Conservation (phyloP, 2,797 vertebrate species). For the Siniperca obscura region DNA sequence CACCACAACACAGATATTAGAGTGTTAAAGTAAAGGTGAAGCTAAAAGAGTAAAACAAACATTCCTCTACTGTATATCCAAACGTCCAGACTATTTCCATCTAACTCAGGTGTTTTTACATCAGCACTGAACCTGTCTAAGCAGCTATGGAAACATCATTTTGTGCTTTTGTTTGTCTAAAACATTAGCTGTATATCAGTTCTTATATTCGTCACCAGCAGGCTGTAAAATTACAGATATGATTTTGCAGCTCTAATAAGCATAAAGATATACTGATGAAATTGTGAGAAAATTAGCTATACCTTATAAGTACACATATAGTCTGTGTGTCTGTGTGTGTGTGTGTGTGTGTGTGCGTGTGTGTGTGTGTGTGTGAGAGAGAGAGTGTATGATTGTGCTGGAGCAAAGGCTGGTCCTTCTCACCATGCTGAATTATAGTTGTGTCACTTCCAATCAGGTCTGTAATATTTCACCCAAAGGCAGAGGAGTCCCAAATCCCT, state of each 20-base stretch:
- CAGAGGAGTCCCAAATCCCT: slow-evolving; percentile 65
- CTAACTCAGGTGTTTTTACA: not conserved
- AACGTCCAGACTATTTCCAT: not conserved
- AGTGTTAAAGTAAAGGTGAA: not conserved
- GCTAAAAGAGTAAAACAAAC: not conserved
- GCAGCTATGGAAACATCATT: not conserved
- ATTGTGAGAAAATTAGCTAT: slow-evolving; percentile 48
- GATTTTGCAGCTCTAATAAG: slow-evolving; percentile 33
- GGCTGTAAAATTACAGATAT: slow-evolving; percentile 34
- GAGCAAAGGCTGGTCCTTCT: slow-evolving; percentile 52
- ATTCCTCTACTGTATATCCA: not conserved
- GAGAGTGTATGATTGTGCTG: not conserved
- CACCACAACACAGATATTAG: not conserved
- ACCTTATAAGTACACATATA: slow-evolving; percentile 41
- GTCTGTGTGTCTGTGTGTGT: slow-evolving; percentile 10
- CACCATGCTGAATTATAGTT: slow-evolving; percentile 77
- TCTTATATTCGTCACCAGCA: slow-evolving; percentile 30
- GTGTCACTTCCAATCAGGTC: slow-evolving; percentile 79
- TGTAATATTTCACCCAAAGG: slow-evolving; percentile 78
- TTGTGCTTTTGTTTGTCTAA: slow-evolving; percentile 31
- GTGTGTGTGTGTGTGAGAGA: slow-evolving; percentile 7
- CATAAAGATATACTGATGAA: slow-evolving; percentile 44
- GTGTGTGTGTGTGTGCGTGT: slow-evolving; percentile 1
- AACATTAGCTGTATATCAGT: slow-evolving; percentile 20
- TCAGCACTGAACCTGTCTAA: not conserved